A percentile compares a stretch with the other conserved stretches of the same genome.
These are phyloP conservation scores for Macrophya annulata DNA, from an alignment of 2,888 invertebrate genomes.

Conservation along the genomic window DNA sequence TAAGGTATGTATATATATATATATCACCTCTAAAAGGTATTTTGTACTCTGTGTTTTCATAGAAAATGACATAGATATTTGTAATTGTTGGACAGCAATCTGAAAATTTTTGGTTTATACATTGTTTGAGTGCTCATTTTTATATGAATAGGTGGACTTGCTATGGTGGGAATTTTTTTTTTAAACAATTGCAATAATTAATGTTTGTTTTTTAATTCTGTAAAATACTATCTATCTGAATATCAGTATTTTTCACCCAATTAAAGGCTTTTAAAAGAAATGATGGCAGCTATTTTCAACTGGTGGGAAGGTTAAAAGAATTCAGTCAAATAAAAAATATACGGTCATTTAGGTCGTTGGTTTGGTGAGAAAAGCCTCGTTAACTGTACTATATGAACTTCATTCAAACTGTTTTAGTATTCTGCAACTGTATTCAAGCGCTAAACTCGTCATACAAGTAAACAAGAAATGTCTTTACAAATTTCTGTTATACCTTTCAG, in stretches of 20 bases:
- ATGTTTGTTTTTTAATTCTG: no score
- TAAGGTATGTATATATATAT: no score
- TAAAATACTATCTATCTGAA: neutral
- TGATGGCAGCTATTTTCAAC: neutral
- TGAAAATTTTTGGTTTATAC: no score
- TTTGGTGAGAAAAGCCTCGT: neutral
- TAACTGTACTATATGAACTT: neutral
- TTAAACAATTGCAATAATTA: no score
- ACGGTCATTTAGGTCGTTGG: neutral
- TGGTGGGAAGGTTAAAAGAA: neutral
- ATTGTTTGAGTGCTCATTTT: no score
- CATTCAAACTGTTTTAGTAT: neutral
- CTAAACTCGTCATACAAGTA: neutral
- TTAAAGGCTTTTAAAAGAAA: neutral
- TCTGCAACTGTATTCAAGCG: neutral
- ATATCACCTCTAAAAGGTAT: no score
- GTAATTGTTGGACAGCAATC: no score
- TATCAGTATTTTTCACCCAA: neutral
- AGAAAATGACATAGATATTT: no score
- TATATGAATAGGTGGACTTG: no score
- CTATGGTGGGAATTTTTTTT: no score
- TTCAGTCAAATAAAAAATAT: neutral
- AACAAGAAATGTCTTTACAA: neutral
- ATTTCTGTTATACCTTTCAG: slow-evolving; percentile 82
- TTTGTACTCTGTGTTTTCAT: no score